Base-by-base conservation (phyloP, 2,113 vertebrate genomes). In the Tetraodon nigroviridis region DNA sequence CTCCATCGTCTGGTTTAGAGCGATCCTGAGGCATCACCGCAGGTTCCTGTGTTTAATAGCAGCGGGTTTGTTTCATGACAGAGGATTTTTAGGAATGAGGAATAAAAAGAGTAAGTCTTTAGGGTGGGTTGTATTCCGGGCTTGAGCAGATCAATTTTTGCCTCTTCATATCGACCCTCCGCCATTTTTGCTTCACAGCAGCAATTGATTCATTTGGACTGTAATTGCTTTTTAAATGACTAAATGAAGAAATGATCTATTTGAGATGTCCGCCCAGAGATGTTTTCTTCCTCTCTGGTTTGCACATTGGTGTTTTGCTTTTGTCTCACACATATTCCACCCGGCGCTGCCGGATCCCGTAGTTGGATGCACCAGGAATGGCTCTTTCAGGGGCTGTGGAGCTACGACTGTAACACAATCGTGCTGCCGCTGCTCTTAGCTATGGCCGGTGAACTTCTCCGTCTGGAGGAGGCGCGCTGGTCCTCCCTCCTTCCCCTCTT, bases 311-410 rank as follows among this genome's bases (percentile, higher is more conserved):
- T 14, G 2, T 44, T 46, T 46, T n/a, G 15, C 6, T n/a, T 19
- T 44, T 32, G 21, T 60, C 29, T 50, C 21, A 47, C 47, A 66
- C 32, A 1, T 14, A 27, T 52, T 46, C 56, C 58, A 66, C 62
- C 59, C 58, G 68, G 68, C 52, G 3, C 53, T 74, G 73, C 70
- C 75, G 52, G 70, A 61, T 64, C 65, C 55, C 67, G 52, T 61
- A 37, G 70, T 69, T 67, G 62, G 67, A 71, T 20, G 44, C 54
- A 40, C 71, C 73, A 75, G 56, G 78, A 82, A 76, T 82, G 71
- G 80, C 55, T 1, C 69, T 81, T 73, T 69, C 81, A 85, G 79
- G 84, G 73, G 69, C 83, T 61, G 45, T 77, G 80, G 79, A 80
- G 72, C 69, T 71, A 55, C 13, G 55, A 73, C 55, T 22, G 64